phyloP scores from a whole-genome alignment of 92 coral and sea anemone genomes.

The Bergia sp. region DNA sequence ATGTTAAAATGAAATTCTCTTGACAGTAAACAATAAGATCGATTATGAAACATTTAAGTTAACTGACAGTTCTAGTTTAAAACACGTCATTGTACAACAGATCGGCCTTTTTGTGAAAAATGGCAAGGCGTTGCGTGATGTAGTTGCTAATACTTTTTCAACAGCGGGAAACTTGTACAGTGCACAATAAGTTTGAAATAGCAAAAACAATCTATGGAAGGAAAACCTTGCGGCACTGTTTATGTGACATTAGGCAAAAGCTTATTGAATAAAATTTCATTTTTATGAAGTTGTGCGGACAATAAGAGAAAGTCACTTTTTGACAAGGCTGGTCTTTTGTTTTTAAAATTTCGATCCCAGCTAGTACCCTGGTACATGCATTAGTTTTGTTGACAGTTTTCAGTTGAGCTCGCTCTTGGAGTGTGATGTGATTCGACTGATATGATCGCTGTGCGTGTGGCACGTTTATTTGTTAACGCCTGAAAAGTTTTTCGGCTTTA shows the following conservation, averaged over 20 bases:
- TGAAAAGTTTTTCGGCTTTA: background rate
- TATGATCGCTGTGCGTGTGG: background rate
- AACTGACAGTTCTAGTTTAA: conserved; percentile 22
- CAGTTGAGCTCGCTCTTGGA: background rate
- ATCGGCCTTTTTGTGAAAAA: background rate
- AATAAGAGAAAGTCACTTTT: background rate
- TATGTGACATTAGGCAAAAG: background rate
- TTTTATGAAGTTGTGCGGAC: background rate
- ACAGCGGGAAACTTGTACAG: background rate
- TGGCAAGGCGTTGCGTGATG: background rate
- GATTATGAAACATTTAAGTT: conserved; percentile 25
- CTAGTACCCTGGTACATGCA: background rate
- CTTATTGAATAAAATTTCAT: background rate
- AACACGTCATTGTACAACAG: background rate
- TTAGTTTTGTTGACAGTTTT: background rate
- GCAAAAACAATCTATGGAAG: background rate
- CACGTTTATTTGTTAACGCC: background rate
- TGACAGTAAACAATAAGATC: conserved; percentile 16
- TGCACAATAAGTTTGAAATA: background rate
- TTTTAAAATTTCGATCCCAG: background rate
- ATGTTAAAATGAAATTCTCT: conserved; percentile 1
- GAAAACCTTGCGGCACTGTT: background rate
- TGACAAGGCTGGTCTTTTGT: background rate
- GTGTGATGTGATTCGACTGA: background rate
- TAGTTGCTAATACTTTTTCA: too few species aligned